Evolutionary conservation across 2,888 invertebrate species (phyloP).

Genomic region (Subacronicta megacephala): DNA sequence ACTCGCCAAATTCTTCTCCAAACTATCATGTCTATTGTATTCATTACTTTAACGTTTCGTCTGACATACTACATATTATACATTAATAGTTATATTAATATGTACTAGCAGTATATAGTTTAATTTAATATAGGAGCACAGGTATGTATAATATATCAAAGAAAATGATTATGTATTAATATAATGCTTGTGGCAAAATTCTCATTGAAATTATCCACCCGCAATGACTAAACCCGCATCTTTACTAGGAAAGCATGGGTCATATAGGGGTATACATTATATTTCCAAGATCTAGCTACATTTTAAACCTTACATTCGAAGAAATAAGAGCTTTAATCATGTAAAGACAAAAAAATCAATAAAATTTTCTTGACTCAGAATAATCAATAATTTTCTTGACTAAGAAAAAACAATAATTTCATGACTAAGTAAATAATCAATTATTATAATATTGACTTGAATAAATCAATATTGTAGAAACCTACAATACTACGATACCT

Average conservation of each 20-base stretch:
- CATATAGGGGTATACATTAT: background rate
- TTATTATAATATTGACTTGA: no score
- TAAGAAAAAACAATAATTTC: no score
- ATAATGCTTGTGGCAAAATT: background rate
- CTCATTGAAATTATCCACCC: conserved; percentile 11
- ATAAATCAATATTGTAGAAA: no score
- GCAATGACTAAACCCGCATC: conserved; percentile 13
- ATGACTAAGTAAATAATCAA: no score
- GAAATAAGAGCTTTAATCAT: background rate
- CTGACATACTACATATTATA: no score
- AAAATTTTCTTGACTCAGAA: conserved; percentile 1
- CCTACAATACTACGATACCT: no score
- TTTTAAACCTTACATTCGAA: conserved; percentile 1
- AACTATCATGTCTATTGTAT: no score
- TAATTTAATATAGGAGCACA: no score
- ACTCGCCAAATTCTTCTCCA: no score
- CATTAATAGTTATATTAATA: no score
- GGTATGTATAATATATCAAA: background rate
- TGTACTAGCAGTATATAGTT: no score
- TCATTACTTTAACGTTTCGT: no score
- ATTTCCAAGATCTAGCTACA: background rate
- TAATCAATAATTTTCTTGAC: conserved; percentile 7
- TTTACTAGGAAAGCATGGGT: conserved; percentile 26
- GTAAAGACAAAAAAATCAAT: background rate
- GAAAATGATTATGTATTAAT: background rate